Evolutionary conservation across 2,797 vertebrate species (phyloP).

Genomic region (Pipistrellus kuhlii): DNA sequence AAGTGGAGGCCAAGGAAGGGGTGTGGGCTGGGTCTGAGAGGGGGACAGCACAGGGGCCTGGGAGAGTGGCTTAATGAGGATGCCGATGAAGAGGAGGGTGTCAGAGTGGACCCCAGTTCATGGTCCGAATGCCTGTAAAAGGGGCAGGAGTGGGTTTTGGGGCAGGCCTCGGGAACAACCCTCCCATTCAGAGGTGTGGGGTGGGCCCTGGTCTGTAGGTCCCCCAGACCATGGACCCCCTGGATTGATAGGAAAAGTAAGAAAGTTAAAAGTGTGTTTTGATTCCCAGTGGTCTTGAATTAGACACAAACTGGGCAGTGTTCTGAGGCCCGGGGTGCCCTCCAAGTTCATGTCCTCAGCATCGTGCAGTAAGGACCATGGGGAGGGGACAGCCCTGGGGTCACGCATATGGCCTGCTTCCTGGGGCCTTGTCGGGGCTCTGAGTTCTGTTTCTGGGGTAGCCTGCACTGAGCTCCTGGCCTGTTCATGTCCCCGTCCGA

Average conservation of each 20-base stretch:
- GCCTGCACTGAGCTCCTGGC: not conserved
- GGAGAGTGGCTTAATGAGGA: not conserved
- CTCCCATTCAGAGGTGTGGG: not conserved
- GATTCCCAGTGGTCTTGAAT: not conserved
- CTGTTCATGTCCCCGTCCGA: not conserved
- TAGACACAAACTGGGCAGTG: accelerated
- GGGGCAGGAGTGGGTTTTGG: not conserved
- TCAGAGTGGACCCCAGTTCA: not conserved
- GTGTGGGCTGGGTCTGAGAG: not conserved
- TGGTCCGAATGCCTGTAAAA: not conserved
- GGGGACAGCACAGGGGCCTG: not conserved
- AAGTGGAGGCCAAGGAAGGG: not conserved
- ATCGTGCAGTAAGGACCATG: accelerated
- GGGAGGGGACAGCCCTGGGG: not conserved
- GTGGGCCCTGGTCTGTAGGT: not conserved
- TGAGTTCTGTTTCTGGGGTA: accelerated
- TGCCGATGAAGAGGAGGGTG: not conserved
- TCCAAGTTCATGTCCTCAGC: accelerated
- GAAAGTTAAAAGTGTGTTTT: not conserved
- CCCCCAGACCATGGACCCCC: not conserved
- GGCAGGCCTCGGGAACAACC: not conserved
- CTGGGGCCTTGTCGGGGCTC: accelerated
- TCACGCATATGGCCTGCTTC: accelerated
- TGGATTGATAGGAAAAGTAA: not conserved
- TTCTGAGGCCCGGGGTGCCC: accelerated